A percentile compares a stretch with the other conserved stretches of the same genome.
phyloP scores from a whole-genome alignment of 1,140 invertebrate genomes.

The Laodelphax striatellus region DNA sequence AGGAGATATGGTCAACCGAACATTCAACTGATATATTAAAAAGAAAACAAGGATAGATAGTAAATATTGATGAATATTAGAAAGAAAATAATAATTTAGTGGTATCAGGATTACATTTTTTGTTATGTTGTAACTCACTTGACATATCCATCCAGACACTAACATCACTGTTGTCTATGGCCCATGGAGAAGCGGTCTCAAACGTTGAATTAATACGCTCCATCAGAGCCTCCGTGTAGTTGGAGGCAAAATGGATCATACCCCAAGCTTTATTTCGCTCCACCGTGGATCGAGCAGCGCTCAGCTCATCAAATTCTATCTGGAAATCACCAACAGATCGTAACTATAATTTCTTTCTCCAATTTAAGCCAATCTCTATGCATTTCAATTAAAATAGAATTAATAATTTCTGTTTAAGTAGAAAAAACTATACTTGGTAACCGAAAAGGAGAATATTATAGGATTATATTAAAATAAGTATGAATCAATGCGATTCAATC shows the following conservation, averaged over 20 bases:
- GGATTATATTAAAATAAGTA: too few relatives aligned
- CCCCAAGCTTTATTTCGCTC: constrained; percentile 50
- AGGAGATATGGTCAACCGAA: too few relatives aligned
- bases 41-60: background rate
- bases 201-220: constrained; percentile 40
- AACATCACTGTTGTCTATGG: constrained; percentile 45
- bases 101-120: background rate
- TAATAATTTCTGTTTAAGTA: too few relatives aligned
- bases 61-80: background rate
- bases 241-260: constrained; percentile 53
- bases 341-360: too few relatives aligned
- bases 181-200: constrained; percentile 31
- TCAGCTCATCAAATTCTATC: constrained; percentile 39
- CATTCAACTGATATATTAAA: too few relatives aligned
- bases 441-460: too few relatives aligned
- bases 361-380: too few relatives aligned
- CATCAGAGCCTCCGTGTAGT: constrained; percentile 58
- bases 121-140: constrained; percentile 28
- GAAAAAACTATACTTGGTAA: too few relatives aligned
- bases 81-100: background rate
- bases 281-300: constrained; percentile 47
- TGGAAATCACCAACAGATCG: constrained; percentile 27
- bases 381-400: too few relatives aligned
- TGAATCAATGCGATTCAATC: too few relatives aligned
- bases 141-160: constrained; percentile 63